Conservation (phyloP, 2,888 invertebrate genomes). For the Thysanoteuthis rhombus region DNA sequence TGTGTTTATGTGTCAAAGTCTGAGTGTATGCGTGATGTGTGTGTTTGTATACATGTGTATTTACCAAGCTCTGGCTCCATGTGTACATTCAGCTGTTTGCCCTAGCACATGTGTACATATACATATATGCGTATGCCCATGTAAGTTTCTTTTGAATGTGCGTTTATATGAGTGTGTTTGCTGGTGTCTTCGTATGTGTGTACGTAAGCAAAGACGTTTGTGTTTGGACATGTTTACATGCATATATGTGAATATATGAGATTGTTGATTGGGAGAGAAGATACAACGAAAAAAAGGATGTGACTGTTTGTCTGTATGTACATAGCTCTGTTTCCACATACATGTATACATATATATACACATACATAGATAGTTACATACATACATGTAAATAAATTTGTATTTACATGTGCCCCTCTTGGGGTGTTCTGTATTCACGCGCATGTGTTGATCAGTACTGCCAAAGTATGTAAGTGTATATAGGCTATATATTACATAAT, state of each 20-base stretch:
- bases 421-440: neutral
- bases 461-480: neutral
- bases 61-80: neutral
- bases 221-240: neutral
- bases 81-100: neutral
- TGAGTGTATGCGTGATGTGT: neutral
- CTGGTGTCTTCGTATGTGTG: neutral
- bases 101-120: conserved; percentile 16
- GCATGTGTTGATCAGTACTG: neutral
- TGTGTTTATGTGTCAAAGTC: neutral
- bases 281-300: no score
- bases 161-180: neutral
- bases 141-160: neutral
- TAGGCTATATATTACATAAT: neutral
- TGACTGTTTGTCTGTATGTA: neutral
- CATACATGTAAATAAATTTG: neutral
- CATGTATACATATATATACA: neutral
- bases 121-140: conserved; percentile 12
- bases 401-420: neutral
- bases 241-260: neutral
- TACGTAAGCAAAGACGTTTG: neutral
- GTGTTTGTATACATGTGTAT: neutral
- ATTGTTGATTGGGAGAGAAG: no score
- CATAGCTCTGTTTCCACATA: neutral
- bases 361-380: neutral